These are phyloP conservation scores for Dendrocopos noguchii DNA, from an alignment of 2,113 vertebrate species.

Conservation along the genomic window DNA sequence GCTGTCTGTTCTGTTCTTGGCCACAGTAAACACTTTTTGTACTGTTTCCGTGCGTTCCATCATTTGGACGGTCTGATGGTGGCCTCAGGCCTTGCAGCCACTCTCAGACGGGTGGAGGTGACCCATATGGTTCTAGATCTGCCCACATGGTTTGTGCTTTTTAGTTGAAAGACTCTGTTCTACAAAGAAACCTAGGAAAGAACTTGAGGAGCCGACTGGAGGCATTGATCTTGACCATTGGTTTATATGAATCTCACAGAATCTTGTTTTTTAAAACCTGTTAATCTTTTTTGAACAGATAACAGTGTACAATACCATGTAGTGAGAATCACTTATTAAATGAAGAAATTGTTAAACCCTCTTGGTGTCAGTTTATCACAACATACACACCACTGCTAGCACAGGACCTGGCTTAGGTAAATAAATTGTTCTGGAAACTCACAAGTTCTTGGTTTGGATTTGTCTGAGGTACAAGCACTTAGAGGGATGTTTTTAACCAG, in stretches of 20 bases:
- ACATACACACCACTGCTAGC: conserved; percentile 41
- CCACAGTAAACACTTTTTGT: conserved; percentile 65
- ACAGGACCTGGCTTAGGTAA: conserved; percentile 46
- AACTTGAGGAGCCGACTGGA: conserved; percentile 56
- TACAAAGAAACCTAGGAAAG: conserved; percentile 49
- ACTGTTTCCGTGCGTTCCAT: conserved; percentile 58
- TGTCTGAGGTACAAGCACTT: conserved; percentile 7
- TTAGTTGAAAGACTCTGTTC: conserved; percentile 72
- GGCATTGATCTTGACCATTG: conserved; percentile 59
- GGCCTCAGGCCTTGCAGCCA: conserved; percentile 44
- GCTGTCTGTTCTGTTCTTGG: conserved; percentile 49
- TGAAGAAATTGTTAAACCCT: conserved; percentile 78
- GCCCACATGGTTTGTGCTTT: conserved; percentile 47
- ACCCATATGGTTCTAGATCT: conserved; percentile 54
- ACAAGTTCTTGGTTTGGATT: conserved; percentile 36
- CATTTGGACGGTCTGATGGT: conserved; percentile 42
- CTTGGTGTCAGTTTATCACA: conserved; percentile 73
- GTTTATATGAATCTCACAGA: conserved; percentile 76
- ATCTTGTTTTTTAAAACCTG: conserved; percentile 78
- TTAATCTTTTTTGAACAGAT: conserved; percentile 80
- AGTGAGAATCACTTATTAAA: conserved; percentile 83
- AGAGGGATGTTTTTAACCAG: not conserved
- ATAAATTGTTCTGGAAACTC: conserved; percentile 75
- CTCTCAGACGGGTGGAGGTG: conserved; percentile 60
- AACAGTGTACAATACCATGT: conserved; percentile 80